Evolutionary conservation across 2,888 invertebrate species (phyloP), one percentile per base, ranked within the genome.

Genomic region (Gastracanthus pulcherrimus): DNA sequence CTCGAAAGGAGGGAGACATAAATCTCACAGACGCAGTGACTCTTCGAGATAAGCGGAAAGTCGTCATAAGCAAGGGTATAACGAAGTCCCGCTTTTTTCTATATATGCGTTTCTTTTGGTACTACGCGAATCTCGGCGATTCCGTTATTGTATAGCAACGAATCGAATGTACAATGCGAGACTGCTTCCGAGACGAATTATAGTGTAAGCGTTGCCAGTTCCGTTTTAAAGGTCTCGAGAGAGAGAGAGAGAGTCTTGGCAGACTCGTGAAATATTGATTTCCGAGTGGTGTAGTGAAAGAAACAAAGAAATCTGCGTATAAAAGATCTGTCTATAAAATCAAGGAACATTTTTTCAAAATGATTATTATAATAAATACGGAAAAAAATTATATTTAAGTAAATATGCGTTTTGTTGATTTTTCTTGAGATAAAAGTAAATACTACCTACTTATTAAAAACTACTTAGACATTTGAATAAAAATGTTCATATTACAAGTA

Each of bases 131-230:
- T 80, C 76, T 71, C 76, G 48, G 48, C 48, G 76, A 76, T 66
- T 76, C 55, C 23, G 16, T 70, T 60, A 64, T 62, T 76, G 51
- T 58, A 38, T 60, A 72, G 66, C 48, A 45, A 76, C 58, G 66
- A 81, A 76, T 80, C 16, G 38, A 76, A n/a, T 81, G 38, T 76
- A 66, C 51, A 76, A 62, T 76, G 41, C 19, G 55, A n/a, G n/a
- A 62, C 55, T 64, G 55, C 64, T 55, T 80, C 58, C 41, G 45
- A 48, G 23, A 72, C 2, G 34, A 76, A 71, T 58, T 34, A 58
- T 66, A 38, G 19, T 31, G 2, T 75, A 76, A 76, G 45, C 66
- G 23, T 71, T 48, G 48, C 48, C 58, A 48, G 60, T 64, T 77
- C 48, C 7, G 60, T n/a, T 70, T 62, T 34, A 9, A 38, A 64